Conservation (phyloP, 2,797 vertebrate species). For the Anolis apletophallus region DNA sequence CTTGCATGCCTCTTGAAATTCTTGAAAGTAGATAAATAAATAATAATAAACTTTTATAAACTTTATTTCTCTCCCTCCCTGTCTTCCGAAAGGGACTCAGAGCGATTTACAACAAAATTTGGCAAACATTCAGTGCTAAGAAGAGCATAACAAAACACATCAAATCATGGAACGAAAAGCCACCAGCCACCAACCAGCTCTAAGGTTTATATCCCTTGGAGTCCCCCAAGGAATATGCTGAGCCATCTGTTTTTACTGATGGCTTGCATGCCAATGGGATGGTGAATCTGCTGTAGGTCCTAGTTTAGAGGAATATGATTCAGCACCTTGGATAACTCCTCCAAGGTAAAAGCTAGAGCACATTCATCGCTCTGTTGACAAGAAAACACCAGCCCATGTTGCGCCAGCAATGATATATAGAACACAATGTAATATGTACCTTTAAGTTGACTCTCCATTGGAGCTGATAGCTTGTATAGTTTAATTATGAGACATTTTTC, state of each 20-base stretch:
- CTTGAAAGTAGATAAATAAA: background rate
- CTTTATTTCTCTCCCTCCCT: too few species aligned
- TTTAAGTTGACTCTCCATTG: slow-evolving; percentile 45
- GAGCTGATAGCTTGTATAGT: slow-evolving; percentile 56
- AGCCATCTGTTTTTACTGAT: too few species aligned
- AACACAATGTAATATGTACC: slow-evolving; percentile 46
- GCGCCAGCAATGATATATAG: background rate
- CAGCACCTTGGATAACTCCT: too few species aligned
- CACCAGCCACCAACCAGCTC: background rate
- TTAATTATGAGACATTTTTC: slow-evolving; percentile 57
- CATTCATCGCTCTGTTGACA: background rate
- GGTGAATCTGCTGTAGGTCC: too few species aligned
- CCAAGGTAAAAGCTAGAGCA: background rate
- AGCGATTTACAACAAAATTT: too few species aligned
- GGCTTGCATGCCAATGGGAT: too few species aligned
- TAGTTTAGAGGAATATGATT: too few species aligned
- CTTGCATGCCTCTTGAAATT: background rate
- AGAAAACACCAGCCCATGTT: background rate
- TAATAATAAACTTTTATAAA: background rate
- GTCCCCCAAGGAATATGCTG: background rate
- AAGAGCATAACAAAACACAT: too few species aligned
- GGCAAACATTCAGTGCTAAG: too few species aligned
- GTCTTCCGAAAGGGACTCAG: too few species aligned
- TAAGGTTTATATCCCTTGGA: background rate
- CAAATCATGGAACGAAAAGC: too few species aligned